Evolutionary conservation across 2,888 invertebrate species (phyloP), one percentile per base, ranked within the genome.

Genomic region (Sminthurides aquaticus): DNA sequence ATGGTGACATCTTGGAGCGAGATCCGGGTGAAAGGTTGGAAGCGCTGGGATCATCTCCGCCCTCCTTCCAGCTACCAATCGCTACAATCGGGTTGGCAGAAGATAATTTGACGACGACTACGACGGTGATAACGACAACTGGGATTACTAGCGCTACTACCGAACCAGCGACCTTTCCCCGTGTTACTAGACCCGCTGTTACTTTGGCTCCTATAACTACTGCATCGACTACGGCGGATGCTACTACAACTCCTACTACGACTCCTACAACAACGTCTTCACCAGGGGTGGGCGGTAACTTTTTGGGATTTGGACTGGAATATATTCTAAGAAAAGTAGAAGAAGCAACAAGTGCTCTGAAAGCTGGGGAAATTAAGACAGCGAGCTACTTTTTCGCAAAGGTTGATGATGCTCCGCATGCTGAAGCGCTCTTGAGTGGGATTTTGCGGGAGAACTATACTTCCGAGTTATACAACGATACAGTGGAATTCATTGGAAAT

Each of bases 301-400:
- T 34, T 34, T 15, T 5, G 3, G 52, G 18, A 20, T 52, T 52
- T 20, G 20, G 20, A 15, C 52, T 5, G 20, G 52, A 52, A 18
- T 52, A 52, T 20, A 52, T 52, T 20, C 18, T 8, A 15, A 8
- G 20, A 20, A 62, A 56, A 27, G 49, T 8, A 8, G 24, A 62
- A 20, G 26, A n/a, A 26, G 62, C 48, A 29, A 49, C 18, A 3
- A 29, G 5, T 5, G 26, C 27, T 25, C 26, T 62, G 3, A 29
- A 24, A 26, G 24, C 11, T 1, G 62, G 62, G 28, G 48, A 62
- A 2, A 3, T 62, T 27, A 2, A 48, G 11, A 49, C 27, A 3
- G 62, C 62, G 25, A 20, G 20, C 27, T 62, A 62, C 49, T 62
- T 56, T 48, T 62, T 62, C 26, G 26, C 62, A 8, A 62, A 62